Conservation (phyloP, 2,113 vertebrate species). For the Peromyscus californicus region DNA sequence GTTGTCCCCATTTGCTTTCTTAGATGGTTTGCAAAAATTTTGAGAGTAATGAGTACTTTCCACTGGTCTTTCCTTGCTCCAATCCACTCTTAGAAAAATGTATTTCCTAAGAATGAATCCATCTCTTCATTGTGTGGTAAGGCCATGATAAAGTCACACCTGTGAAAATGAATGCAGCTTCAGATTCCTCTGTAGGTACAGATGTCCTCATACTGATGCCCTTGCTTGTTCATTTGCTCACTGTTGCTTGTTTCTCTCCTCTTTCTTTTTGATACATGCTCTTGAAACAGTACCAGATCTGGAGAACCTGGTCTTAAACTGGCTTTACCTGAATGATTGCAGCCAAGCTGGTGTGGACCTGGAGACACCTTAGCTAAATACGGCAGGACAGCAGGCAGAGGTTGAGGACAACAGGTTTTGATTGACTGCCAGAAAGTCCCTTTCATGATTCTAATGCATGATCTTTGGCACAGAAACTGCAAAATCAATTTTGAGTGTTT, state of each 20-base stretch:
- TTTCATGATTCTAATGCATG: neutral
- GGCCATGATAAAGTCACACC: neutral
- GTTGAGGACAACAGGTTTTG: neutral
- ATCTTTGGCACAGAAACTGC: neutral
- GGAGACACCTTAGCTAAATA: slow-evolving; percentile 5
- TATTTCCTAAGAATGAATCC: neutral
- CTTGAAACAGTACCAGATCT: neutral
- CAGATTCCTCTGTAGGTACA: neutral
- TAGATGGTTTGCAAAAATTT: slow-evolving; percentile 11
- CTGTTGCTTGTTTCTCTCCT: neutral
- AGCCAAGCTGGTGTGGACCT: neutral
- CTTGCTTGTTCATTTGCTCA: neutral
- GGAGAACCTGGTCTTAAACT: neutral
- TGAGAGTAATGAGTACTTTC: neutral
- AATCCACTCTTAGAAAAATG: neutral
- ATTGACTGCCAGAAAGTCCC: neutral
- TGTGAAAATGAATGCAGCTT: neutral
- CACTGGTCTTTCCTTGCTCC: slow-evolving; percentile 11
- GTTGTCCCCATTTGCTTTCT: neutral
- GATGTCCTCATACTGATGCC: neutral
- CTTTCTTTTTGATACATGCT: neutral
- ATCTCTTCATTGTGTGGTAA: neutral
- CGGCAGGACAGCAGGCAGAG: neutral
- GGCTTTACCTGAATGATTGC: neutral
- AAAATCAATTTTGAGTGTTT: slow-evolving; percentile 56